Evolutionary conservation across 2,888 invertebrate genomes (phyloP), one percentile per base, ranked within the genome.

Genomic region (Cenopis cana): DNA sequence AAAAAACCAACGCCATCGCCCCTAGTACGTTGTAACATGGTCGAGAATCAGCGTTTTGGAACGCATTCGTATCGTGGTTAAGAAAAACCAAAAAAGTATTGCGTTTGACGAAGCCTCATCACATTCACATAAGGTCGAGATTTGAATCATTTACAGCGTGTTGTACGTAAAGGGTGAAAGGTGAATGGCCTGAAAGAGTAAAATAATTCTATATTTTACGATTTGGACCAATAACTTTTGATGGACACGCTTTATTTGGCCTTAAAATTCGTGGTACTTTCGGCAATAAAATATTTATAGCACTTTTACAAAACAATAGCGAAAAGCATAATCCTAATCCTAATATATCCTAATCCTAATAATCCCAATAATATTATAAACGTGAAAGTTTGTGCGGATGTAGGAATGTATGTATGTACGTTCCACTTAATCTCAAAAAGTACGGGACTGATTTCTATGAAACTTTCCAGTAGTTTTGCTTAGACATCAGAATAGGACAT

Each of bases 181-280:
- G 49, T 61, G 61, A 61, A 61, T 33, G 61, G 29, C 33, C 61
- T n/a, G 49, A 14, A 14, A n/a, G 61, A 8, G 60, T 29, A 50
- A 50, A 61, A 61, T 61, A 50, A 61, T 33, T 61, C 49, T 29
- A 33, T 61, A 61, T 50, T 49, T 57, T 49, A 61, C 33, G 49
- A 46, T 50, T 29, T 0, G 50, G 12, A 29, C 49, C 17, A 33
- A 61, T 33, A n/a, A 29, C n/a, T 50, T 61, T 33, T 61, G 49
- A 61, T 33, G 49, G 46, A 17, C 49, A 24, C 12, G 17, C 49
- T 61, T 61, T 50, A 61, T 49, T 61, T n/a, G 49, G 49, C 10
- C 29, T 61, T 49, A 49, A 61, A 50, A 17, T 50, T 60, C 29
- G 5, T 14, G 6, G 36, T 18, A 12, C 14, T 14, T 4, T 14